Percentiles rank a stretch among this genome's conserved stretches.
These are phyloP conservation scores for Haemorhous mexicanus DNA, from an alignment of 2,113 vertebrate species.

Conservation along the genomic window DNA sequence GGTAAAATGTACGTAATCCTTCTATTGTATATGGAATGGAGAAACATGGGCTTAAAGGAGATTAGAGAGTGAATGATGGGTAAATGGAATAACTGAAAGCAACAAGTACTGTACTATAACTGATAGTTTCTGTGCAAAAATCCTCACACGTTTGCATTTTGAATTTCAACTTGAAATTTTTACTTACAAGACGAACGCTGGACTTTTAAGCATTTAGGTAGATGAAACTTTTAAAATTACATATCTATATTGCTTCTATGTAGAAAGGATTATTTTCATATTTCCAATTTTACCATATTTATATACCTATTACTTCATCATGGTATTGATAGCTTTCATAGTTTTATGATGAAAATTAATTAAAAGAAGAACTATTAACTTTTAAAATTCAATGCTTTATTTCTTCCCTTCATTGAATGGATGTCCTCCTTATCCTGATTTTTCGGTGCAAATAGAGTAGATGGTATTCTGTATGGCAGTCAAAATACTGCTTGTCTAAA, in stretches of 20 bases:
- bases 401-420: background rate
- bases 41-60: slow-evolving; percentile 58
- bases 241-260: background rate
- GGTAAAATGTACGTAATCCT: slow-evolving; percentile 54
- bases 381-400: background rate
- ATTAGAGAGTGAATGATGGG: slow-evolving; percentile 53
- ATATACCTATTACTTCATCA: background rate
- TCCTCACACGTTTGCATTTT: background rate
- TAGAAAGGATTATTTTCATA: background rate
- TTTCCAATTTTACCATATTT: background rate
- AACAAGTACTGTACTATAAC: background rate
- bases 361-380: background rate
- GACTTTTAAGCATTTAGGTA: background rate
- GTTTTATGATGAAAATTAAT: background rate
- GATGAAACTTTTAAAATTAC: background rate
- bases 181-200: background rate
- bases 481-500: background rate
- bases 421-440: background rate
- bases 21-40: slow-evolving; percentile 57
- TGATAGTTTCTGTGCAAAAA: slow-evolving; percentile 1
- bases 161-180: background rate
- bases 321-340: background rate
- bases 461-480: background rate
- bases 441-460: background rate
- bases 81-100: slow-evolving; percentile 42